These are phyloP conservation scores for Cetonia aurata DNA, from an alignment of 2,888 invertebrate species.

Conservation along the genomic window DNA sequence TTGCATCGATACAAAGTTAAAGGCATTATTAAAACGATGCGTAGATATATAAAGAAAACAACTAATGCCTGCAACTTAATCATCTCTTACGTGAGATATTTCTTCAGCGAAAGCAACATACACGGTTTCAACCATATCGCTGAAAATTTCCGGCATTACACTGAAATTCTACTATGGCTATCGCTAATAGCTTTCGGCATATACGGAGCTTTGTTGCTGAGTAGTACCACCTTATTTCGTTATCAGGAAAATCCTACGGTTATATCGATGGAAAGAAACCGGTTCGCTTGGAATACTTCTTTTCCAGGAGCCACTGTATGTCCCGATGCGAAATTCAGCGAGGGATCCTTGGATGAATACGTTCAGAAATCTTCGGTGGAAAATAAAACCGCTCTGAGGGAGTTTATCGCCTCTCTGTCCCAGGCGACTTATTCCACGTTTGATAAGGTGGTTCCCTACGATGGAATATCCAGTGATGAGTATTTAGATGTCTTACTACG, in stretches of 20 bases:
- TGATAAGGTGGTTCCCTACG: slow-evolving; percentile 70
- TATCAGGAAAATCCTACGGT: slow-evolving; percentile 80
- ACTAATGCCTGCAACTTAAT: background rate
- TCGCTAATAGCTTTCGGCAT: slow-evolving; percentile 55
- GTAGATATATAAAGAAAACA: slow-evolving; percentile 3
- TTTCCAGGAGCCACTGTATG: slow-evolving; percentile 81
- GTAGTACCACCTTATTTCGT: slow-evolving; percentile 73
- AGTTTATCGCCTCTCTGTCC: slow-evolving; percentile 71
- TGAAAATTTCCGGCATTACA: slow-evolving; percentile 54
- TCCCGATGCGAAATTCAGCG: slow-evolving; percentile 71
- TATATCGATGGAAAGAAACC: slow-evolving; percentile 80
- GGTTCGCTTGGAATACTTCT: slow-evolving; percentile 79
- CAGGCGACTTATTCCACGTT: slow-evolving; percentile 74
- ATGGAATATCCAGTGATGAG: slow-evolving; percentile 69
- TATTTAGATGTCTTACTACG: slow-evolving; percentile 72
- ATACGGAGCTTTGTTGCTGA: slow-evolving; percentile 61
- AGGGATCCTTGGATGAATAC: slow-evolving; percentile 69
- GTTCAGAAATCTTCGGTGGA: slow-evolving; percentile 52
- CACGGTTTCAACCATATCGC: slow-evolving; percentile 61
- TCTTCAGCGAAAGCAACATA: slow-evolving; percentile 59
- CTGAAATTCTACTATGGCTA: slow-evolving; percentile 60
- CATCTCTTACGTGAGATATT: slow-evolving; percentile 45
- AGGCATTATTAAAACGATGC: background rate
- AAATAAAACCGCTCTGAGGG: slow-evolving; percentile 70
- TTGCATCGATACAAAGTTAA: too few species aligned